phyloP scores from a whole-genome alignment of 2,797 vertebrate species.

The Fringilla coelebs region DNA sequence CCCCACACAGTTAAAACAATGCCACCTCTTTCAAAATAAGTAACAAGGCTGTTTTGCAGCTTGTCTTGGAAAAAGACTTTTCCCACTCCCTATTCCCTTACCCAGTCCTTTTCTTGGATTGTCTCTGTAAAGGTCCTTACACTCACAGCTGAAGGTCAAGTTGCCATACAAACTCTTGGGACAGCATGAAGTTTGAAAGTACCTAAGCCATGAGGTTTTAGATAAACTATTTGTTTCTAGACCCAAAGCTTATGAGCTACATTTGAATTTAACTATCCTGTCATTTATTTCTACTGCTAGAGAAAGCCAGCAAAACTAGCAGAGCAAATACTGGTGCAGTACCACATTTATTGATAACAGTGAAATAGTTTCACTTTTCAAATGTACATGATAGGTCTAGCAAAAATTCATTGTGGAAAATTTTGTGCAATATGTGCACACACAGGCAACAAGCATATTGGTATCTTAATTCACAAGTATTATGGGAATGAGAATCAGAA shows the following conservation, averaged over 20 bases:
- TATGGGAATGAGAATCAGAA: not conserved
- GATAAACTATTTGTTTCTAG: not conserved
- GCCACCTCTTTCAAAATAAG: not conserved
- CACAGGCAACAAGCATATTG: not conserved
- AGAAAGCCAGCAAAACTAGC: not conserved
- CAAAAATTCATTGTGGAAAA: not conserved
- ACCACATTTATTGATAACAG: not conserved
- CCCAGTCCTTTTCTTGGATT: not conserved
- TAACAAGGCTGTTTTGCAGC: not conserved
- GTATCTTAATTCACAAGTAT: not conserved
- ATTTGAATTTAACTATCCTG: not conserved
- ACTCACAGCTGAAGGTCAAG: not conserved
- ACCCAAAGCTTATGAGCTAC: not conserved
- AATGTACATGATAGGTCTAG: not conserved
- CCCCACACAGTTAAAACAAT: not conserved
- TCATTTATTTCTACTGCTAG: not conserved
- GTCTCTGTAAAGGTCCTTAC: not conserved
- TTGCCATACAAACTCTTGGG: not conserved
- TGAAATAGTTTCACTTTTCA: not conserved
- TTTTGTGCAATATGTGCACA: accelerated
- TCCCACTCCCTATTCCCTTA: not conserved
- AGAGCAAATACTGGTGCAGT: not conserved
- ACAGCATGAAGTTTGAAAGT: not conserved
- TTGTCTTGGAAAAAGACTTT: not conserved
- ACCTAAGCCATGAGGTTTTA: not conserved